Evolutionary conservation across 2,797 vertebrate species (phyloP), one percentile per base, ranked within the genome.

Genomic region (Oreochromis mossambicus): DNA sequence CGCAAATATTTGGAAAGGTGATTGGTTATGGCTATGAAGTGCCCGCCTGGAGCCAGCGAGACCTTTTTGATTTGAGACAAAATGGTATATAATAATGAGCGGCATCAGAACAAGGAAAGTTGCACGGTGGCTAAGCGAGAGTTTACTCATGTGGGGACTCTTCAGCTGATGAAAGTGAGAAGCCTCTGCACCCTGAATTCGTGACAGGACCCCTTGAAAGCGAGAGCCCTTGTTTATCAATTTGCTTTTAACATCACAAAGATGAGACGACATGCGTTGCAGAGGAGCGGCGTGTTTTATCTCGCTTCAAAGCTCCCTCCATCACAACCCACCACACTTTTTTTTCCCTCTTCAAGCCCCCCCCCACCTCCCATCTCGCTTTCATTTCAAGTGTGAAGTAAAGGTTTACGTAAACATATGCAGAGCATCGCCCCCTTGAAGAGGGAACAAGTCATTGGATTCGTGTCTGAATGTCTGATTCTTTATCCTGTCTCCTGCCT

Each of bases 1-100:
- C 89, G 88, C 96, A 97, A 97, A 97, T 97, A 97, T 97, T 97
- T 97, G 95, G 92, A 88, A 90, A 94, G 96, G 92, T 96, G 96
- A 96, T 97, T 96, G 96, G 93, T 96, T 95, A 84, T 87, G 90
- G 90, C 88, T 87, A 61, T 90, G 83, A 89, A 92, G 87, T 46
- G 87, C 90, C 94, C 77, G 85, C 94, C 93, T 75, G 87, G 48
- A 93, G 92, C 91, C 90, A 95, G 91, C 55, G 82, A 92, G 92
- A 88, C 86, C 88, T 90, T 93, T 88, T 85, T 63, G 89, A 94
- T 95, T 95, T 78, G 81, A 92, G 87, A 92, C 91, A 88, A 92
- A 90, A 87, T 48, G 84, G 86, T 88, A 82, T 91, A 52, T 78
- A 92, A 94, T 95, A 93, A 88, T 76, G 91, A 92, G 84, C 83